Conservation (phyloP, 2,888 invertebrate species). For the Thecophora atra region DNA sequence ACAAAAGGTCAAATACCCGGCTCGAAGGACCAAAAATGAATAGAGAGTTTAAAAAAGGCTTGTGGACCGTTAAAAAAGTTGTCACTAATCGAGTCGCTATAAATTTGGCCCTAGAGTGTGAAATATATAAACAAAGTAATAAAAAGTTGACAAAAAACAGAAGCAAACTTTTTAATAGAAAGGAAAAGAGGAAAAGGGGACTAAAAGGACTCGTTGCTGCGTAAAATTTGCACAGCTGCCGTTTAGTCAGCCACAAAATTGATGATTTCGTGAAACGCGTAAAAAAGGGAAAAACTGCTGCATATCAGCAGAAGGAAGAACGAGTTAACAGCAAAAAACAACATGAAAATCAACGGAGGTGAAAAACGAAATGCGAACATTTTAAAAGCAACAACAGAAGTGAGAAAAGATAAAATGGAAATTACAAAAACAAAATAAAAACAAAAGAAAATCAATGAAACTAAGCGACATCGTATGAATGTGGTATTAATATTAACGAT, state of each 20-base stretch:
- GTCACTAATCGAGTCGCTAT: no score
- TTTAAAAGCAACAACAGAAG: conserved; percentile 3
- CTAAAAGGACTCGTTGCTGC: neutral
- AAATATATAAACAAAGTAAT: no score
- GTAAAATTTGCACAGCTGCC: conserved; percentile 10
- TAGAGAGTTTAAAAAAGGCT: no score
- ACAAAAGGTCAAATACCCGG: no score
- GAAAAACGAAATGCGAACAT: neutral
- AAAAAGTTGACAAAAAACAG: conserved; percentile 5
- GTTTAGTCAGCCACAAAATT: neutral
- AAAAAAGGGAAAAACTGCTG: neutral
- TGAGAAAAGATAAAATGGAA: conserved; percentile 11
- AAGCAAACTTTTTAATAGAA: conserved; percentile 5
- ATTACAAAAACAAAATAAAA: conserved; percentile 17
- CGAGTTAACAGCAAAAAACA: neutral
- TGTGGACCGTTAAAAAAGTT: no score
- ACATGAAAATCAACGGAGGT: neutral
- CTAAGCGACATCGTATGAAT: neutral
- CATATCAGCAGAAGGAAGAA: neutral
- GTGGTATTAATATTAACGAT: neutral
- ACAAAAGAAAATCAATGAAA: neutral
- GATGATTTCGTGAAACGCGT: neutral
- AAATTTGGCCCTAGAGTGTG: no score
- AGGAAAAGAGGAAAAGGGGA: neutral
- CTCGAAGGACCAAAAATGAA: no score